Base-by-base conservation (phyloP, 2,888 invertebrate species). In the Priocnemis perturbator region DNA sequence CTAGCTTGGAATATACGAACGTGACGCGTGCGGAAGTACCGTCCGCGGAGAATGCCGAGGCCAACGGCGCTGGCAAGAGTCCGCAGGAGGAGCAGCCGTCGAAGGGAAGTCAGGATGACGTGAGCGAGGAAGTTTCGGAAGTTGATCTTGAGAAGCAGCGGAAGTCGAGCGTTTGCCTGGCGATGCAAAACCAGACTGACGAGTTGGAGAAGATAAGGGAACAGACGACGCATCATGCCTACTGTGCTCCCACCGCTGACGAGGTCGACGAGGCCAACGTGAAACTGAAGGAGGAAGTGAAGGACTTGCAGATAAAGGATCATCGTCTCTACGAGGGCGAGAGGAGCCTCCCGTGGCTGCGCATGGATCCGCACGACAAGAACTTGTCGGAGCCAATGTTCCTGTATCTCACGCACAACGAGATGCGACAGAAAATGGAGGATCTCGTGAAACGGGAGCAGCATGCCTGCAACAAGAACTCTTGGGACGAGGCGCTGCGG, bases 401-500 rank as follows among this genome's bases (percentile, higher is more conserved):
- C 48, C 65, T 83, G 11, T 87, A 85, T 64, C 63, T 86, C 48
- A 81, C 81, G 9, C 82, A 88, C 61, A 84, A 82, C 20, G 85
- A 87, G 20, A 64, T 86, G 52, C 85, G 85, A 26, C 55, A 57
- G 4, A 78, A 84, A 56, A 87, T 88, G 60, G 71, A 80, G 9
- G 87, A 88, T 67, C 71, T 88, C 3, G 69, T 74, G 14, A 82
- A 71, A 19, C 74, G 86, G 14, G 88, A 88, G 45, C 44, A 68
- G 37, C 80, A 82, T 19, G 87, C 86, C 3, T 84, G 83, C 59
- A 76, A 69, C 11, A 84, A 82, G 17, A 85, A 85, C 3, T 78
- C 71, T 17, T 88, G 87, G 86, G 83, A 83, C 63, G 87, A 88
- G 14, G 87, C 87, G 0, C 60, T 88, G 7, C 79, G 88, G n/a